Base-by-base conservation (phyloP, 2,113 vertebrate genomes). In the Gymnarchus niloticus region DNA sequence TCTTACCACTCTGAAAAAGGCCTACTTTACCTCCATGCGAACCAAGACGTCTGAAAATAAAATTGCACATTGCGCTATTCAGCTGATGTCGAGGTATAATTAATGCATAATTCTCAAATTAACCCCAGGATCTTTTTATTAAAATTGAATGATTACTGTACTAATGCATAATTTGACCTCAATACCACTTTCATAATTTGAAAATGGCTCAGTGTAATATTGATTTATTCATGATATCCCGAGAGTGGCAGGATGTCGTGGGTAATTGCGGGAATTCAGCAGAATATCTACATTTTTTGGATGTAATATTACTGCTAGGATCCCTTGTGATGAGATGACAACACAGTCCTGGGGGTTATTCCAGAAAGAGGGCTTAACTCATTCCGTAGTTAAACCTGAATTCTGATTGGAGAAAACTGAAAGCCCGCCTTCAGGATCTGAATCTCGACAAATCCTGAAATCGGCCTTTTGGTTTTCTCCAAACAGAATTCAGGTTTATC, bases 181-280 rank as follows among this genome's bases (percentile, higher is more conserved):
- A 81, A 25, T 48, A 81, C 48, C 46, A 81, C 83, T 28, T 69
- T 69, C 59, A 51, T 84, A 46, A 69, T 52, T 84, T 48, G 33
- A 84, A 84, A 51, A 73, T 73, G 48, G 57, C 57, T 33, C 25
- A 33, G 25, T 69, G 19, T 17, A 61, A 84, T 69, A 84, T 84
- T 84, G 83, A 84, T 69, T 69, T 84, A 84, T 61, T 84, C 83
- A 84, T 65, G 83, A 61, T 69, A 84, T 69, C 25, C 83, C 28
- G 83, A 84, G 46, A 84, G 83, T n/a, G 44, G 46, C 59, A 69
- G 41, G 46, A 9, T 84, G 14, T 4, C 1, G 57, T 61, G 48
- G 59, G 61, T 84, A 84, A 46, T 52, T 33, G 59, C 46, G 33
- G 57, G 59, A 25, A 37, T 41, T 49, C 25, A 28, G 41, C 19